phyloP scores from a whole-genome alignment of 2,888 invertebrate species.

The Drosophila hamatofila region DNA sequence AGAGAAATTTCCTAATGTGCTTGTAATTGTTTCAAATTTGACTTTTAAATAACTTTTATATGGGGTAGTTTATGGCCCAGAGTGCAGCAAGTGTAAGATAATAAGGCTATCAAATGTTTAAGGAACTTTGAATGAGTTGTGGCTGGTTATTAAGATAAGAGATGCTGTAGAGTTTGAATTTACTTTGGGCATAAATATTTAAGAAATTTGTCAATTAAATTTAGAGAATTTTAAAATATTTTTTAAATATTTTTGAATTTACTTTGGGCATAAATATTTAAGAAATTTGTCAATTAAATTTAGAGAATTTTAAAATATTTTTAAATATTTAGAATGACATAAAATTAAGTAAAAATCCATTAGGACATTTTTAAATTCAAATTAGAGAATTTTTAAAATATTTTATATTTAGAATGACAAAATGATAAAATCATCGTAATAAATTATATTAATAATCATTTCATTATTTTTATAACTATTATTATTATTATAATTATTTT shows the following conservation, averaged over 20 bases:
- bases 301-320: not conserved
- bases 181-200: not conserved
- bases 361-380: too few relatives aligned
- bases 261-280: not conserved
- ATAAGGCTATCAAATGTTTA: slow-evolving; percentile 5
- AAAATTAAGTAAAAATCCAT: too few relatives aligned
- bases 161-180: not conserved
- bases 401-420: too few relatives aligned
- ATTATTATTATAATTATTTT: too few relatives aligned
- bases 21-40: slow-evolving; percentile 54
- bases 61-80: slow-evolving; percentile 1
- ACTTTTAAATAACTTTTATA: slow-evolving; percentile 45
- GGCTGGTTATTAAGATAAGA: too few relatives aligned
- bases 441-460: too few relatives aligned
- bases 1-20: slow-evolving; percentile 13
- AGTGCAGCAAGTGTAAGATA: slow-evolving; percentile 21
- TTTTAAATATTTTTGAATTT: too few relatives aligned
- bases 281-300: not conserved
- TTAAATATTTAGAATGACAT: not conserved
- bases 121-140: not conserved
- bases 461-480: too few relatives aligned
- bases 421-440: too few relatives aligned
- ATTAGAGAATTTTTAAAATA: too few relatives aligned
- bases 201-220: not conserved
- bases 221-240: not conserved